Conservation (phyloP, 2,113 vertebrate species). For the Neodon shergylaensis region DNA sequence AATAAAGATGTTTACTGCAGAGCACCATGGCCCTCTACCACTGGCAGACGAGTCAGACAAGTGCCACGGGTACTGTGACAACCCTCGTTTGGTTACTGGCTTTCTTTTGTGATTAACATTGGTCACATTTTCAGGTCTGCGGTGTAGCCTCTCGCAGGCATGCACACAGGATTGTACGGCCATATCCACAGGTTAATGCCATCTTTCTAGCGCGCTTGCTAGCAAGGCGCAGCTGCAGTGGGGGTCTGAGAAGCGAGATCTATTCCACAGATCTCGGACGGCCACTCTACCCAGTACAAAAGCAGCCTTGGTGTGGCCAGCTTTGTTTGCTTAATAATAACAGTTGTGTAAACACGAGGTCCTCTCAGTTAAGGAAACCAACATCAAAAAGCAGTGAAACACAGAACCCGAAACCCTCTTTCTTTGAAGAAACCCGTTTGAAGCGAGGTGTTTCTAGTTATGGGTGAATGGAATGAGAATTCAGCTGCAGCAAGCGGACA, state of each 20-base stretch:
- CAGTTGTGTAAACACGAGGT: conserved; percentile 95
- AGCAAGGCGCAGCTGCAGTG: conserved; percentile 69
- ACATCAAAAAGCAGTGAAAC: conserved; percentile 95
- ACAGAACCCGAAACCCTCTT: conserved; percentile 89
- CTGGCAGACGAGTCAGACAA: not conserved
- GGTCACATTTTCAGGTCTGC: not conserved
- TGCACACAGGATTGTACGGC: not conserved
- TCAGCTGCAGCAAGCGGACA: conserved; percentile 91
- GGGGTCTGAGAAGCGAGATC: conserved; percentile 65
- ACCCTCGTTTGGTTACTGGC: not conserved
- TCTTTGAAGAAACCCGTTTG: conserved; percentile 92
- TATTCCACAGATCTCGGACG: conserved; percentile 78
- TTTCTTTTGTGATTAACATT: conserved; percentile 15
- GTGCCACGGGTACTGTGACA: not conserved
- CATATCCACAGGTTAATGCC: not conserved
- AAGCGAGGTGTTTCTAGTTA: conserved; percentile 93
- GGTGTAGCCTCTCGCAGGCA: not conserved
- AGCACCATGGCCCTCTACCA: not conserved
- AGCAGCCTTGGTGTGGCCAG: conserved; percentile 85
- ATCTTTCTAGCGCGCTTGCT: not conserved
- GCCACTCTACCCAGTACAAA: conserved; percentile 84
- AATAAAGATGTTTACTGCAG: not conserved
- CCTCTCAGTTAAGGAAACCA: conserved; percentile 90
- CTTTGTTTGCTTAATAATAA: conserved; percentile 91
- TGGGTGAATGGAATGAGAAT: conserved; percentile 92